Base-by-base conservation (phyloP, 2,113 vertebrate species). In the Centropus bengalensis region DNA sequence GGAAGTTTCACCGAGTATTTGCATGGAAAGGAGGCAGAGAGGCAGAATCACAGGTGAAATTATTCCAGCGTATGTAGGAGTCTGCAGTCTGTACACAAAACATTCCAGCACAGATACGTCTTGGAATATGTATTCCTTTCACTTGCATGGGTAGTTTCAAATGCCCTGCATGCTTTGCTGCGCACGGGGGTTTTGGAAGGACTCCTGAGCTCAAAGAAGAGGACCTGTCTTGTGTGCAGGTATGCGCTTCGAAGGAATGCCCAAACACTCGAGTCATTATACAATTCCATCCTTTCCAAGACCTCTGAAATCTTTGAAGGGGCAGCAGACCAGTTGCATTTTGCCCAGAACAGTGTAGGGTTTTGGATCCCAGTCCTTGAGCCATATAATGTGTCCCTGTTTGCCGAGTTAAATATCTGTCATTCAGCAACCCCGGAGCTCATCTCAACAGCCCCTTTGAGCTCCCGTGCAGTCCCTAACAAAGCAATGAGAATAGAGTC, bases 371-470 rank as follows among this genome's bases (percentile, higher is more conserved):
- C 17, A 5, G 47, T 86, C 36, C 79, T 88, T 5, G 3, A 88
- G 88, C 67, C 18, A 5, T 78, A 70, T 59, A 78, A 71, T 86
- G 33, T 47, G 10, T 70, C 90, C 88, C 62, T 84, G 80, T 95
- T 94, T 55, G 77, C 67, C 52, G 90, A 83, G 88, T 63, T 86
- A 76, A 91, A 47, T 67, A 67, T 92, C 91, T 83, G 80, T 86
- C 94, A 92, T 94, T 94, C 82, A 92, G 86, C 87, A 90, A 45
- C 60, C 44, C 79, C 5, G 2, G 63, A 78, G 79, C 62, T 49
- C 77, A 93, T 92, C 80, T 86, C 54, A 92, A 95, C 94, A 92
- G 76, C 60, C 52, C 66, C 77, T 93, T 95, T 86, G 80, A 91
- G 80, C 88, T 82, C 60, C 66, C 81, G 55, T 15, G 0, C 38